Percentiles rank a stretch among this genome's conserved stretches.
phyloP scores from a whole-genome alignment of 2,888 invertebrate genomes.

The Catocala sponsa region DNA sequence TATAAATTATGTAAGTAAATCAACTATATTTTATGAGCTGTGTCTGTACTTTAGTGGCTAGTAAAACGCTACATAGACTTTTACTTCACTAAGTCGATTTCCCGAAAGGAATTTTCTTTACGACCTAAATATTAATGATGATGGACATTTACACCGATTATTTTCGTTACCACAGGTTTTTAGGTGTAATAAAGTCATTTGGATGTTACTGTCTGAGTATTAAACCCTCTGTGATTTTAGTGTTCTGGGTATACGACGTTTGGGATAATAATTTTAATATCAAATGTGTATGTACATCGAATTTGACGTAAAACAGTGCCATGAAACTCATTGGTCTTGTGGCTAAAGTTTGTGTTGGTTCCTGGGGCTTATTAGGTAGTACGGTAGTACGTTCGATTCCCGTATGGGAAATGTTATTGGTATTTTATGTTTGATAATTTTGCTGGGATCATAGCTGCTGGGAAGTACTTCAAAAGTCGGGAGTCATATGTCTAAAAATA shows the following conservation, averaged over 20 bases:
- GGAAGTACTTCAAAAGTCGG: too few relatives aligned
- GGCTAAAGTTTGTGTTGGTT: too few relatives aligned
- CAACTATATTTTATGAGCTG: slow-evolving; percentile 58
- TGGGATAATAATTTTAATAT: slow-evolving; percentile 1
- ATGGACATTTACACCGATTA: slow-evolving; percentile 40
- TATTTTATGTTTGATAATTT: too few relatives aligned
- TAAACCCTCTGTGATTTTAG: slow-evolving; percentile 8
- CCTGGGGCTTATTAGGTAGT: too few relatives aligned
- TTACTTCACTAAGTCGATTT: slow-evolving; percentile 29
- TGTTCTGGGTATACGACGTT: slow-evolving; percentile 6
- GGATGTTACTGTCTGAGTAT: slow-evolving; percentile 6
- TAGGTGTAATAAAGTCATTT: slow-evolving; percentile 46
- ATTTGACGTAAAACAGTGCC: neutral
- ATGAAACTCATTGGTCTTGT: too few relatives aligned
- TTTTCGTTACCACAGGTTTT: slow-evolving; percentile 28
- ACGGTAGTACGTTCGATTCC: too few relatives aligned
- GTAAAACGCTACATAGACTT: slow-evolving; percentile 40
- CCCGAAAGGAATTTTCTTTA: slow-evolving; percentile 46
- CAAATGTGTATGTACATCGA: slow-evolving; percentile 8
- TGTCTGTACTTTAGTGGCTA: slow-evolving; percentile 37
- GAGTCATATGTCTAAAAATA: too few relatives aligned
- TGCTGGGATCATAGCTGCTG: too few relatives aligned
- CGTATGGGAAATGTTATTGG: too few relatives aligned
- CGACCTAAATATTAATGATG: slow-evolving; percentile 43
- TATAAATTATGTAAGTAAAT: slow-evolving; percentile 58